These are phyloP conservation scores for Ips typographus DNA, from an alignment of 1,140 invertebrate genomes.

Conservation along the genomic window DNA sequence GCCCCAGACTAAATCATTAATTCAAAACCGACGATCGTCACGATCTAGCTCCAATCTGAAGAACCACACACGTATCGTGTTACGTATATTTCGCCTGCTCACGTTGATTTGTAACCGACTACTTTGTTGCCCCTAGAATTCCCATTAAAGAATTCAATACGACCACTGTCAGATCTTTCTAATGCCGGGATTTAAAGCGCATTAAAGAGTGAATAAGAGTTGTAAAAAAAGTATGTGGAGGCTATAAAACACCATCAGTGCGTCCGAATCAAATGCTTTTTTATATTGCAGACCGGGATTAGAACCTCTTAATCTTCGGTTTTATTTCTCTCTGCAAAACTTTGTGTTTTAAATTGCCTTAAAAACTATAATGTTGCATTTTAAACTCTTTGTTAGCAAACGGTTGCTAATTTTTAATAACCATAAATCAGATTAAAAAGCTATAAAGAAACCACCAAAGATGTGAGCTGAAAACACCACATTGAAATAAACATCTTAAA, in stretches of 20 bases:
- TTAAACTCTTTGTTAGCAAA: constrained; percentile 25
- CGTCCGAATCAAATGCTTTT: constrained; percentile 2
- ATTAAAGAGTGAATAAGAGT: neutral
- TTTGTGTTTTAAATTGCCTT: neutral
- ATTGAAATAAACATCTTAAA: too few species aligned
- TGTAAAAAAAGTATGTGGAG: neutral
- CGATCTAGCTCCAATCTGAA: constrained; percentile 25
- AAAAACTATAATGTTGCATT: constrained; percentile 32
- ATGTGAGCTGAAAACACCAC: neutral
- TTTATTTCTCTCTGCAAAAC: constrained; percentile 18
- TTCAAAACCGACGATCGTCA: constrained; percentile 25
- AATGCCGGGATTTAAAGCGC: constrained; percentile 1
- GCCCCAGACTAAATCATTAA: constrained; percentile 29
- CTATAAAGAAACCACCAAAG: constrained; percentile 24
- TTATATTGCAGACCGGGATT: constrained; percentile 6
- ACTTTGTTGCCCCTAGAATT: neutral
- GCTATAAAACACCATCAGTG: neutral
- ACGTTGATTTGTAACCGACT: neutral
- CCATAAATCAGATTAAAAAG: constrained; percentile 36
- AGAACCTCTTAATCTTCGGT: constrained; percentile 11
- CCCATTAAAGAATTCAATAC: too few species aligned
- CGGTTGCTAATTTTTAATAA: constrained; percentile 35
- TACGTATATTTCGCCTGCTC: constrained; percentile 7
- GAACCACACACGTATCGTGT: constrained; percentile 4
- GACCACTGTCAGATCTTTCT: neutral